Evolutionary conservation across 2,888 invertebrate genomes (phyloP).

Genomic region (Ornithoptera priamus): DNA sequence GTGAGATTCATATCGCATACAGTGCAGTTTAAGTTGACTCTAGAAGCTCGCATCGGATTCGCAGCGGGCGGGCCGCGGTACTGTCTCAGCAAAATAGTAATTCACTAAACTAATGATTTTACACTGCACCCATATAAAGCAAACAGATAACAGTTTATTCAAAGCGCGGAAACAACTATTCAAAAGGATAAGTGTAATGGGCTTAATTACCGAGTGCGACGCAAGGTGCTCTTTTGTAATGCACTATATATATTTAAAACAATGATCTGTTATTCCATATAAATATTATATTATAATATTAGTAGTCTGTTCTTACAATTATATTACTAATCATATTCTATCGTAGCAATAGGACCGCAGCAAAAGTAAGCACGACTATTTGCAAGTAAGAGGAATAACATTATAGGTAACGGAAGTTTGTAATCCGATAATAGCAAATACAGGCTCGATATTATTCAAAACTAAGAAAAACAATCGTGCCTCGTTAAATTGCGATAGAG

Average conservation of each 20-base stretch:
- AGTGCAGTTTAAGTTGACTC: slow-evolving; percentile 60
- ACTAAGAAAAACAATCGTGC: slow-evolving; percentile 78
- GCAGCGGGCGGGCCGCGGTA: slow-evolving; percentile 57
- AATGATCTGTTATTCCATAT: too few relatives aligned
- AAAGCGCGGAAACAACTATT: slow-evolving; percentile 47
- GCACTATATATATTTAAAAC: too few relatives aligned
- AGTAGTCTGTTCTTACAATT: too few relatives aligned
- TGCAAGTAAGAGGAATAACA: slow-evolving; percentile 73
- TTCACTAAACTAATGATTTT: slow-evolving; percentile 40
- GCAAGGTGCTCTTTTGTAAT: neutral
- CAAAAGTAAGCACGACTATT: slow-evolving; percentile 49
- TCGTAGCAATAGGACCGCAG: neutral
- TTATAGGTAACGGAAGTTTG: slow-evolving; percentile 63
- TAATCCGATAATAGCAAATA: slow-evolving; percentile 70
- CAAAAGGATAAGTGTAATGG: neutral
- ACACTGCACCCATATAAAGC: slow-evolving; percentile 29
- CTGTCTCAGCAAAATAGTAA: slow-evolving; percentile 41
- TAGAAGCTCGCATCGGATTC: slow-evolving; percentile 56
- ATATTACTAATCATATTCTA: neutral
- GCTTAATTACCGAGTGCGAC: neutral
- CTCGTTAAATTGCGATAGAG: slow-evolving; percentile 76
- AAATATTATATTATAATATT: too few relatives aligned
- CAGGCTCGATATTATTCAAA: slow-evolving; percentile 78
- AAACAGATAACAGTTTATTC: slow-evolving; percentile 31
- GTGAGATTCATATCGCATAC: slow-evolving; percentile 74